Conservation (phyloP, 92 coral and sea anemone species). For the Isaurus tuberculatus region DNA sequence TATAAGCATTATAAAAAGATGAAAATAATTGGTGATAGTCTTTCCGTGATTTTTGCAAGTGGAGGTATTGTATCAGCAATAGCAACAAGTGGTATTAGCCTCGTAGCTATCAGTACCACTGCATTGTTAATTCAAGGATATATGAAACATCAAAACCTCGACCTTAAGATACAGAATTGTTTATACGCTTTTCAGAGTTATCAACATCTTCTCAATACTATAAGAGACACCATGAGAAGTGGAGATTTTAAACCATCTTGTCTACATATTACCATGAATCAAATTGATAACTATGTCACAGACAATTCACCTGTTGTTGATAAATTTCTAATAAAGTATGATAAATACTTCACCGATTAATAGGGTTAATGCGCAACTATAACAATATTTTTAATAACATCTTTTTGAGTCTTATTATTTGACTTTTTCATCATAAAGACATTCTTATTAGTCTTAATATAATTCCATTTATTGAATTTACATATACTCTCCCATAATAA, state of each 20-base stretch:
- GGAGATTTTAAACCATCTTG: slow-evolving; percentile 3
- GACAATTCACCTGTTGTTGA: slow-evolving; percentile 6
- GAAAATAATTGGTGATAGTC: slow-evolving; percentile 1
- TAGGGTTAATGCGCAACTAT: too few relatives aligned
- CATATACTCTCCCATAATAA: too few relatives aligned
- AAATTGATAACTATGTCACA: not conserved
- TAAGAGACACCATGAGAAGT: slow-evolving; percentile 18
- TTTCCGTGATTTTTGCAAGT: slow-evolving; percentile 10
- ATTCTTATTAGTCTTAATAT: too few relatives aligned
- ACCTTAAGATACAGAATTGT: slow-evolving; percentile 22
- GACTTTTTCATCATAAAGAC: too few relatives aligned
- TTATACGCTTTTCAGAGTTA: slow-evolving; percentile 38
- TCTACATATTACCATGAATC: not conserved
- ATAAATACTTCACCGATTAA: not conserved
- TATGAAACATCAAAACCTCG: slow-evolving; percentile 34
- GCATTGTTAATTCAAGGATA: slow-evolving; percentile 5
- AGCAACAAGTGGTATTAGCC: slow-evolving; percentile 39
- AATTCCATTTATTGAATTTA: too few relatives aligned
- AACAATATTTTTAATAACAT: too few relatives aligned
- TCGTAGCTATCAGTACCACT: slow-evolving; percentile 12
- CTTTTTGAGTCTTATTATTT: too few relatives aligned
- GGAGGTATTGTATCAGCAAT: slow-evolving; percentile 16
- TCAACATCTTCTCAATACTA: slow-evolving; percentile 5
- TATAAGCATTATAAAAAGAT: slow-evolving; percentile 9
- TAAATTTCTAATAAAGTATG: slow-evolving; percentile 5